Conservation (phyloP, 2,888 invertebrate species). For the Hypercompe scribonia region DNA sequence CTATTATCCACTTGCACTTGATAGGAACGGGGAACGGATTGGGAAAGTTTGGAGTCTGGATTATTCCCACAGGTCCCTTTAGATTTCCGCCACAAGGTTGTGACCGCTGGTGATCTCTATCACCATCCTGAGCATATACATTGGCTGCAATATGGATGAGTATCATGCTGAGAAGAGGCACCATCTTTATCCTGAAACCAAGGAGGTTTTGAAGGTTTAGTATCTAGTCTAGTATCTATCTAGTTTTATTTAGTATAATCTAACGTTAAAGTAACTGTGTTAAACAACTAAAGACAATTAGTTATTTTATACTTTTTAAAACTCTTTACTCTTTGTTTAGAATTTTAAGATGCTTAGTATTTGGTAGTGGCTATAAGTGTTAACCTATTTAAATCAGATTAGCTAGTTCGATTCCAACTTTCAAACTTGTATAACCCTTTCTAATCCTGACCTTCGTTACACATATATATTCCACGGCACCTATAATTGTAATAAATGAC, state of each 20-base stretch:
- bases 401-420: neutral
- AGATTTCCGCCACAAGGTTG: conserved; percentile 89
- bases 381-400: neutral
- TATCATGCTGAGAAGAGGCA: conserved; percentile 68
- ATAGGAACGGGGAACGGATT: conserved; percentile 93
- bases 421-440: neutral
- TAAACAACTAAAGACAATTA: too few species aligned
- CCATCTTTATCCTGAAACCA: conserved; percentile 75
- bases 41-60: conserved; percentile 95
- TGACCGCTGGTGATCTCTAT: conserved; percentile 73
- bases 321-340: neutral
- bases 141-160: conserved; percentile 68
- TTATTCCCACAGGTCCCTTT: conserved; percentile 89
- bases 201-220: neutral
- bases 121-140: conserved; percentile 64
- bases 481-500: neutral
- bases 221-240: too few species aligned
- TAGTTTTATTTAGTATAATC: neutral
- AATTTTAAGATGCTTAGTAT: neutral
- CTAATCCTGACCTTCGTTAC: neutral
- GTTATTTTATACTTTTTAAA: too few species aligned
- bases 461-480: neutral
- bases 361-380: neutral
- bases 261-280: neutral
- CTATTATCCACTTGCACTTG: conserved; percentile 94